Percentiles rank a stretch among this genome's conserved stretches.
Evolutionary conservation across 2,113 vertebrate genomes (phyloP).

Genomic region (Etheostoma cragini): DNA sequence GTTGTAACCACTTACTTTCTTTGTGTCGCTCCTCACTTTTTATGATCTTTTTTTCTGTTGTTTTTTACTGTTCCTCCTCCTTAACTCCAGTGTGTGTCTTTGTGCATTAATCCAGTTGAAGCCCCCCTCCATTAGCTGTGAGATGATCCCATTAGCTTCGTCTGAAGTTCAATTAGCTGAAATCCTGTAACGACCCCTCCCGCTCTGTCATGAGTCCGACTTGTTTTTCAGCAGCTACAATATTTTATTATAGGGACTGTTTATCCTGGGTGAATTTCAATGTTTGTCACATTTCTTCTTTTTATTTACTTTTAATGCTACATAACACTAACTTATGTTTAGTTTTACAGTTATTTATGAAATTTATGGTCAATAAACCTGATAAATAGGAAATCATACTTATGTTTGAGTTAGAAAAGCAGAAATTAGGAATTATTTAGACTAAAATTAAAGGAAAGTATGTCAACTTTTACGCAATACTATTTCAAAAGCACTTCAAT

Average conservation of each 20-base stretch:
- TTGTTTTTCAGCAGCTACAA: conserved; percentile 1
- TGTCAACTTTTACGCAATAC: too few relatives aligned
- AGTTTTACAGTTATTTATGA: too few relatives aligned
- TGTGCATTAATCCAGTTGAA: conserved; percentile 39
- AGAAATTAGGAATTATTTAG: too few relatives aligned
- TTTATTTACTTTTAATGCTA: too few relatives aligned
- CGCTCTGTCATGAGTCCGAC: neutral
- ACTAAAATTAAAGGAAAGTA: too few relatives aligned
- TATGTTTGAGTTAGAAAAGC: too few relatives aligned
- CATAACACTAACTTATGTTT: too few relatives aligned
- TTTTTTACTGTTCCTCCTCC: neutral
- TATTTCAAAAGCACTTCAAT: too few relatives aligned
- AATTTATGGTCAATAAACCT: too few relatives aligned
- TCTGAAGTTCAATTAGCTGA: conserved; percentile 25
- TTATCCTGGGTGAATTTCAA: neutral
- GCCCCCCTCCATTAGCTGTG: conserved; percentile 8
- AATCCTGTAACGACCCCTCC: conserved; percentile 16
- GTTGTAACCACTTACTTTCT: neutral
- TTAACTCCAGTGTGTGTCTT: conserved; percentile 3
- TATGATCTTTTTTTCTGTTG: neutral
- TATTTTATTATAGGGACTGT: neutral
- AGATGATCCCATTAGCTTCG: conserved; percentile 34
- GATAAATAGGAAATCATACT: too few relatives aligned
- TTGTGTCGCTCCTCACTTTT: neutral
- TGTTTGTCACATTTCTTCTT: neutral